A percentile compares a stretch with the other conserved stretches of the same genome.
Conservation (phyloP, 2,113 vertebrate genomes). For the Scortum barcoo region DNA sequence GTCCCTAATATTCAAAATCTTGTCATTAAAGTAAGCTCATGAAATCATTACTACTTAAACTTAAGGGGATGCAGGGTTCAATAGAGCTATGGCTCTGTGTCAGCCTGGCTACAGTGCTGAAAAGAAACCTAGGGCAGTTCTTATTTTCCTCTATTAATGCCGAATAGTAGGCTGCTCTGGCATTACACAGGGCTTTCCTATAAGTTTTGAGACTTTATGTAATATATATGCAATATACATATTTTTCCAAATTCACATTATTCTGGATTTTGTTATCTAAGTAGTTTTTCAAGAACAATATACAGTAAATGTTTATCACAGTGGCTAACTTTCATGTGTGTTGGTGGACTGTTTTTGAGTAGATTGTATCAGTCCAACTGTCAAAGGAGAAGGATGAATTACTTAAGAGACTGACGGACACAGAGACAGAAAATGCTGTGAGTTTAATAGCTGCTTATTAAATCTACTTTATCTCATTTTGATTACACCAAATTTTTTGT, state of each 20-base stretch:
- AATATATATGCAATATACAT: too few relatives aligned
- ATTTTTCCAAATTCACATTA: neutral
- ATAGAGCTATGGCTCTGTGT: too few relatives aligned
- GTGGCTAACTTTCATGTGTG: neutral
- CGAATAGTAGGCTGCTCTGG: too few relatives aligned
- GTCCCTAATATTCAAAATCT: too few relatives aligned
- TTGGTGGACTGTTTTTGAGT: constrained; percentile 46
- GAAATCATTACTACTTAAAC: too few relatives aligned
- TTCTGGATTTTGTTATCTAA: neutral
- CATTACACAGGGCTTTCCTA: too few relatives aligned
- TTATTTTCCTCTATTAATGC: too few relatives aligned
- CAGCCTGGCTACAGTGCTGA: too few relatives aligned
- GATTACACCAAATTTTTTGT: neutral
- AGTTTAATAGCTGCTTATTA: constrained; percentile 33
- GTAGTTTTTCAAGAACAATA: neutral
- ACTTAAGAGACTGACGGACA: constrained; percentile 87
- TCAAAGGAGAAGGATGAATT: constrained; percentile 86
- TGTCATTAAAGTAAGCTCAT: too few relatives aligned
- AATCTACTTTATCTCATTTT: neutral
- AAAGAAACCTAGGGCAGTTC: too few relatives aligned
- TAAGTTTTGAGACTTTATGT: too few relatives aligned
- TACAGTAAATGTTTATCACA: neutral
- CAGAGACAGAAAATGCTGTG: constrained; percentile 90
- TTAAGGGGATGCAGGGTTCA: too few relatives aligned
- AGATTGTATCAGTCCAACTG: constrained; percentile 85